These are phyloP conservation scores for Corvus moneduloides DNA, from an alignment of 2,113 vertebrate genomes.

Conservation along the genomic window DNA sequence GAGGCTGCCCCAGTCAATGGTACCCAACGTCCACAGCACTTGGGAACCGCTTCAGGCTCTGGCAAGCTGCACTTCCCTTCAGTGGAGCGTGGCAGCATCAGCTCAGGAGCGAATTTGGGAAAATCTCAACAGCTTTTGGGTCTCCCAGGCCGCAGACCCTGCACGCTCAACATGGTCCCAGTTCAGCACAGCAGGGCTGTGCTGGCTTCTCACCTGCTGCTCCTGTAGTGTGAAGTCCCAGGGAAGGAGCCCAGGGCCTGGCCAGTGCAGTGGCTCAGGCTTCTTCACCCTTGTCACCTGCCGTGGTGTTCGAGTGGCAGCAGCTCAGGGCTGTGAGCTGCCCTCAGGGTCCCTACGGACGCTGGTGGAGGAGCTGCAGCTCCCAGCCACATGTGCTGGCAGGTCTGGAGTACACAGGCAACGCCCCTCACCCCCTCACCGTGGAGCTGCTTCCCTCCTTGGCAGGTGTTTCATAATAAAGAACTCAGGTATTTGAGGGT, in stretches of 20 bases:
- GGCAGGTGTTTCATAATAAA: too few relatives aligned
- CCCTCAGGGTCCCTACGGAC: fast-evolving
- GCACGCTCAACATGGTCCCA: not conserved
- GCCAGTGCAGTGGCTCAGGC: not conserved
- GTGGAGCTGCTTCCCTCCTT: not conserved
- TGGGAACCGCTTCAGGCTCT: not conserved
- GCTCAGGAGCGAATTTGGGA: not conserved
- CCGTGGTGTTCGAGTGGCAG: fast-evolving
- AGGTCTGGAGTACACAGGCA: not conserved
- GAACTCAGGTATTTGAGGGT: not conserved
- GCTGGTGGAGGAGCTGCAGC: not conserved
- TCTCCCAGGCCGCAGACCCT: not conserved
- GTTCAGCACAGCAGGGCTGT: not conserved
- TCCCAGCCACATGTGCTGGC: not conserved
- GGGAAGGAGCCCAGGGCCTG: not conserved
- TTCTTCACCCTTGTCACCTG: not conserved
- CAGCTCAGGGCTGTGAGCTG: not conserved
- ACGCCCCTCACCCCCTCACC: fast-evolving
- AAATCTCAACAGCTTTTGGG: not conserved
- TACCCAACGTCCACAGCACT: not conserved
- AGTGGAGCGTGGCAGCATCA: not conserved
- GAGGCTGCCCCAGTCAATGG: not conserved
- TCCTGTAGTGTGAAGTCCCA: not conserved
- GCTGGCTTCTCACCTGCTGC: not conserved
- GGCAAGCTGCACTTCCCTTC: not conserved